Base-by-base conservation (phyloP, 2,797 vertebrate species). In the Varecia variegata region DNA sequence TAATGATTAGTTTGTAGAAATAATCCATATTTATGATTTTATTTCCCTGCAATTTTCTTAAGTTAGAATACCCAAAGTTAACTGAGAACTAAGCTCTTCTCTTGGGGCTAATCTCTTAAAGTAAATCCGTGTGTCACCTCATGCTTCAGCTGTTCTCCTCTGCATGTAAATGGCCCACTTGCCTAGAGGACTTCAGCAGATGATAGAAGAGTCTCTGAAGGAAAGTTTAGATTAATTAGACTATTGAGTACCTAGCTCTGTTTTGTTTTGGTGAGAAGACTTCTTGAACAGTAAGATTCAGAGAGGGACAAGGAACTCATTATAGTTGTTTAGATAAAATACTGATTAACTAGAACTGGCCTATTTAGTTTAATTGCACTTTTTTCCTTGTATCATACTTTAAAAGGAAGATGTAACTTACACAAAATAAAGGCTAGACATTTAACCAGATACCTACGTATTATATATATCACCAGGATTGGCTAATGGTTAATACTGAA, bases 1-100 rank as follows among this genome's bases (percentile, higher is more conserved):
- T 87, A 84, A 70, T 94, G 74, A 95, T 79, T 70, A 70, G 25
- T 84, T 92, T 95, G 88, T 91, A 45, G 74, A 95, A 90, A 94
- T 89, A 79, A 38, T 27, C 35, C 71, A 15, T 84, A 47, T 89
- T 88, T 91, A 88, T 92, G n/a, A 86, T 95, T 95, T 90, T 92
- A 89, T 81, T 90, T 92, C 60, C 56, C 52, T 88, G 71, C 50
- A 47, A 87, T 90, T 93, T 94, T 89, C 30, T 88, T 88, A 85
- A 8, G 54, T 81, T 95, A 81, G 52, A 92, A 45, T 52, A 70
- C 54, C 70, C 12, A 90, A 77, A 81, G 56, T 80, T 87, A 94
- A 92, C 45, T 80, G 80, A 85, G 80, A 67, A 40, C 23, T 82
- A 74, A 89, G 45, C 52, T 56, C 56, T 96, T 85, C 82, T 93